Percentiles rank a stretch among this genome's conserved stretches.
phyloP scores from a whole-genome alignment of 2,888 invertebrate species.

The Eristalis pertinax region DNA sequence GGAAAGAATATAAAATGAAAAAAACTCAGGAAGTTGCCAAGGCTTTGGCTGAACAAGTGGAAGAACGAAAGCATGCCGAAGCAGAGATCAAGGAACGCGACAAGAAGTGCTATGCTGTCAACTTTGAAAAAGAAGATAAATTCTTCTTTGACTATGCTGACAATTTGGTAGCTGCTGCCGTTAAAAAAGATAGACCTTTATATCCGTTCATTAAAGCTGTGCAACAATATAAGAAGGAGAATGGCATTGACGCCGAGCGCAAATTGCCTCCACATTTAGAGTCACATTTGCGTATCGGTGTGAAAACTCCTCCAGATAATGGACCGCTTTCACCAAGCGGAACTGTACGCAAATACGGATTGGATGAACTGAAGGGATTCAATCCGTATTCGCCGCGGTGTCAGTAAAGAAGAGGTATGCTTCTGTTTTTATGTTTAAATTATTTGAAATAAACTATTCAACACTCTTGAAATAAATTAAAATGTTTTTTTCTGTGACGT shows the following conservation, averaged over 20 bases:
- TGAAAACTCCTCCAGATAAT: slow-evolving; percentile 19
- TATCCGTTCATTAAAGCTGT: slow-evolving; percentile 77
- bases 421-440: slow-evolving; percentile 41
- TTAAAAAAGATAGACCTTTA: slow-evolving; percentile 77
- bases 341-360: slow-evolving; percentile 24
- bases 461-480: neutral
- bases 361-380: slow-evolving; percentile 39
- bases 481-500: neutral
- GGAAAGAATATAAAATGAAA: slow-evolving; percentile 75
- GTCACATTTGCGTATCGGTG: slow-evolving; percentile 77
- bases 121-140: slow-evolving; percentile 76
- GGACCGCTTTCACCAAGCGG: neutral
- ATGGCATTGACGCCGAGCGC: slow-evolving; percentile 76
- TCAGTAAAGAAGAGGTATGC: neutral
- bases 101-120: slow-evolving; percentile 73
- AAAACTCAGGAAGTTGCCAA: slow-evolving; percentile 53
- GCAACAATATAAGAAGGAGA: slow-evolving; percentile 76
- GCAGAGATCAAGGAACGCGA: slow-evolving; percentile 58
- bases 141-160: slow-evolving; percentile 77
- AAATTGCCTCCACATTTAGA: slow-evolving; percentile 76
- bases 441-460: slow-evolving; percentile 31
- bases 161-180: slow-evolving; percentile 76
- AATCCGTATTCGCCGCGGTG: slow-evolving; percentile 15
- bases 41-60: slow-evolving; percentile 71
- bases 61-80: slow-evolving; percentile 73